Percentiles rank a stretch among this genome's conserved stretches.
phyloP scores from a whole-genome alignment of 2,113 vertebrate species.

The Mugil cephalus region DNA sequence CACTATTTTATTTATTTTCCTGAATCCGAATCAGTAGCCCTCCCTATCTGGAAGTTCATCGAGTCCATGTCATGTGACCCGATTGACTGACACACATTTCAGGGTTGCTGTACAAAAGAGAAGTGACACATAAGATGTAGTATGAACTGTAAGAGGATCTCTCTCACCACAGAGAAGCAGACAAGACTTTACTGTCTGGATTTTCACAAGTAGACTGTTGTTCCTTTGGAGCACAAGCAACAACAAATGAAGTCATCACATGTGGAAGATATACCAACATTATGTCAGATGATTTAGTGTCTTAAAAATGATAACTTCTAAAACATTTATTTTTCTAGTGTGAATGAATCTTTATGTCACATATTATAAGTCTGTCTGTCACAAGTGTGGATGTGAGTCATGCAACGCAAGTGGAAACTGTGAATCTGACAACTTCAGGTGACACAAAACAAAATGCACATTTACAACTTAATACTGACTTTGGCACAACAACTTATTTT shows the following conservation, averaged over 20 bases:
- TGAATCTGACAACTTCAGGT: too few relatives aligned
- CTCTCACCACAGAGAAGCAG: neutral
- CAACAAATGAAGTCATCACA: neutral
- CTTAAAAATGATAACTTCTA: neutral
- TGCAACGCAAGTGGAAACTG: too few relatives aligned
- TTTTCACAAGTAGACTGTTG: neutral
- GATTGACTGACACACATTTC: neutral
- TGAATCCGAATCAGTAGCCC: neutral
- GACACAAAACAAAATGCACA: too few relatives aligned
- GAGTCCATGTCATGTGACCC: constrained; percentile 3
- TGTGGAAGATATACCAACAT: neutral
- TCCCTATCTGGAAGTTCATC: constrained; percentile 11
- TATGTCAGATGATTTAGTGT: neutral
- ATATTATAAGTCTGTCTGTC: too few relatives aligned
- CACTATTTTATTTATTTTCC: neutral
- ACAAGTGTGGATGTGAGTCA: too few relatives aligned
- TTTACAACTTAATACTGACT: too few relatives aligned
- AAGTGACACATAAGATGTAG: constrained; percentile 17
- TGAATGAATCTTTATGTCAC: too few relatives aligned
- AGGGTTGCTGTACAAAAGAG: constrained; percentile 12
- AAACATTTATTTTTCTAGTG: too few relatives aligned
- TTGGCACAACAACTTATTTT: too few relatives aligned
- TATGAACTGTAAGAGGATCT: constrained; percentile 23
- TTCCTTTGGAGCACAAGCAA: constrained; percentile 6
- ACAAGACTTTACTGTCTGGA: neutral